phyloP scores from a whole-genome alignment of 2,888 invertebrate species.

The Volucella bombylans region DNA sequence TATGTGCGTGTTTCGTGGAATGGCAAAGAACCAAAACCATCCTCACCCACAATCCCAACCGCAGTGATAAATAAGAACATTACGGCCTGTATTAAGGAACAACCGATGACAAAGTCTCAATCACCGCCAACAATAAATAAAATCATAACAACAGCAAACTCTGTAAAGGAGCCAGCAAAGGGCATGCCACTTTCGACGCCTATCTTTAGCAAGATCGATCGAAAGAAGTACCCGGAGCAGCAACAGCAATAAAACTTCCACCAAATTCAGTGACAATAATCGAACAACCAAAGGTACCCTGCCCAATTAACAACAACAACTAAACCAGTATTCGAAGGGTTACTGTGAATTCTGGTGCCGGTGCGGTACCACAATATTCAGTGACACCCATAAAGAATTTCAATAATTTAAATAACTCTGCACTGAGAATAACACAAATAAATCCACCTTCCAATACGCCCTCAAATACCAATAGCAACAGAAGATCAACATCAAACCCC shows the following conservation, averaged over 20 bases:
- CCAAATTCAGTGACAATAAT: not conserved
- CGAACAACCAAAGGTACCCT: constrained; percentile 13
- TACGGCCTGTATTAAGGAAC: constrained; percentile 35
- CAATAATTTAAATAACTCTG: constrained; percentile 36
- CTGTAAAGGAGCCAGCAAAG: constrained; percentile 48
- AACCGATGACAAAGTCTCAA: constrained; percentile 2
- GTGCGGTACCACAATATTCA: constrained; percentile 22
- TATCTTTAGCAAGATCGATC: constrained; percentile 60
- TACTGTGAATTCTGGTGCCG: constrained; percentile 24
- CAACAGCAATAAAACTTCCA: too few relatives aligned
- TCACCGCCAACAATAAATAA: constrained; percentile 45
- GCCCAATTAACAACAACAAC: not conserved
- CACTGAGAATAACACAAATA: constrained; percentile 36
- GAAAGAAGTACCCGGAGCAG: constrained; percentile 5
- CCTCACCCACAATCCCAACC: constrained; percentile 48
- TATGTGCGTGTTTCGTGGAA: constrained; percentile 60
- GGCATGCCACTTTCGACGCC: constrained; percentile 35
- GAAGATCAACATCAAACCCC: not conserved
- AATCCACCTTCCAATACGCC: constrained; percentile 19
- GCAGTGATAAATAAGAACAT: constrained; percentile 44
- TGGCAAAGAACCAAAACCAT: constrained; percentile 52
- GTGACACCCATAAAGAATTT: not conserved
- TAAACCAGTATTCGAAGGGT: constrained; percentile 32
- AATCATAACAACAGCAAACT: constrained; percentile 35
- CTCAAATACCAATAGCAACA: constrained; percentile 30